Conservation (phyloP, 2,888 invertebrate species). For the Blastobasis adustella region DNA sequence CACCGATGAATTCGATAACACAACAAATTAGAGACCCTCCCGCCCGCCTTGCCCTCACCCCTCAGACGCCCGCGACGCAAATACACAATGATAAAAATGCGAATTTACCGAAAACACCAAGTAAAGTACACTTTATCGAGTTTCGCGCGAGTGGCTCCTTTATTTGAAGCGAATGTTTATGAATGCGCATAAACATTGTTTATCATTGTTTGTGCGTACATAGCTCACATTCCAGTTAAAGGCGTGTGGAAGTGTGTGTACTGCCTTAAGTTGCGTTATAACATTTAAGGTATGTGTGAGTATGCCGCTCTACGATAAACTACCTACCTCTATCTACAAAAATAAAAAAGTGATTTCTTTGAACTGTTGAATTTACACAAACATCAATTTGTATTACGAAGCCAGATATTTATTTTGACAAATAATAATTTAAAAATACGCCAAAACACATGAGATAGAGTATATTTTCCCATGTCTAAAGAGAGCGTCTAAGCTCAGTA, state of each 20-base stretch:
- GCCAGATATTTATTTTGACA: too few relatives aligned
- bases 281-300: too few relatives aligned
- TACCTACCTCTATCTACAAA: too few relatives aligned
- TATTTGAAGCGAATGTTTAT: conserved; percentile 42
- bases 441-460: too few relatives aligned
- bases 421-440: too few relatives aligned
- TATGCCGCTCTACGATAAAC: too few relatives aligned
- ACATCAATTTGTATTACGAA: too few relatives aligned
- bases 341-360: too few relatives aligned
- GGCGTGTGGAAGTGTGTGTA: too few relatives aligned
- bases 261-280: too few relatives aligned
- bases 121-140: conserved; percentile 36
- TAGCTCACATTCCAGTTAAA: too few relatives aligned
- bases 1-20: conserved; percentile 56
- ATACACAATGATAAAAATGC: conserved; percentile 44
- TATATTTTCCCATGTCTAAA: conserved; percentile 10
- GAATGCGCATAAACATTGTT: conserved; percentile 20
- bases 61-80: conserved; percentile 12
- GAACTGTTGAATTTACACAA: too few relatives aligned
- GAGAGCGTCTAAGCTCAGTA: conserved; percentile 8
- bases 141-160: conserved; percentile 41
- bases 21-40: conserved; percentile 54
- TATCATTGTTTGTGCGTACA: conserved; percentile 13
- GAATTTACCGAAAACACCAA: conserved; percentile 39
- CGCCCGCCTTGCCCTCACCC: conserved; percentile 17